phyloP scores from a whole-genome alignment of 2,797 vertebrate species.

The Scyliorhinus canicula region DNA sequence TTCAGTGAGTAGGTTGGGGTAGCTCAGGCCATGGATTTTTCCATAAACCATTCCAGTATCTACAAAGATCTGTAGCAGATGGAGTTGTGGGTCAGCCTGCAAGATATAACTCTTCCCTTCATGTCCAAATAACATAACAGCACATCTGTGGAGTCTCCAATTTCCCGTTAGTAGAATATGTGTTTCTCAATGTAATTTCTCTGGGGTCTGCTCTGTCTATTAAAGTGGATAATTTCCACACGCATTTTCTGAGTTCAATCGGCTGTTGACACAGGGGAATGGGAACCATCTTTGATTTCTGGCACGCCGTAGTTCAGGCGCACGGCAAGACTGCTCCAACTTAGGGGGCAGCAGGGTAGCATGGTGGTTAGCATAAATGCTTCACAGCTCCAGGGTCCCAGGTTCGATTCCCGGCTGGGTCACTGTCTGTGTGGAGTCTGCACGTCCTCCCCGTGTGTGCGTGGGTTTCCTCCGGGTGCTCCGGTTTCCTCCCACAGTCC shows the following conservation, averaged over 20 bases:
- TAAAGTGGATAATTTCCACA: background rate
- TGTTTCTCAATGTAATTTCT: background rate
- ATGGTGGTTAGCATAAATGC: no score
- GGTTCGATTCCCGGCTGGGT: no score
- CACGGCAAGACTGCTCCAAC: background rate
- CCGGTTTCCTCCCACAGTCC: no score
- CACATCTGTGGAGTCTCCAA: background rate
- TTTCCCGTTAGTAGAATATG: background rate
- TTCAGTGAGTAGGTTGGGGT: background rate
- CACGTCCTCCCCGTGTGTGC: no score
- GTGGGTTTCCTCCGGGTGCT: no score
- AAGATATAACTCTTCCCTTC: background rate
- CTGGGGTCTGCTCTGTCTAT: background rate
- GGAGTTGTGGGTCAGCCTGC: background rate
- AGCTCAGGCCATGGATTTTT: background rate
- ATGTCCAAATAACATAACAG: background rate
- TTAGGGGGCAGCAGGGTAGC: no score
- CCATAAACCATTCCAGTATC: background rate
- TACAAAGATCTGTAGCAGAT: background rate
- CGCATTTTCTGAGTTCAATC: background rate
- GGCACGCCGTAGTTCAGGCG: background rate
- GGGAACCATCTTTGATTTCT: background rate
- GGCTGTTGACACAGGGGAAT: background rate
- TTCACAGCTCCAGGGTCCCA: no score
- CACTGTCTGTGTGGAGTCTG: no score